A percentile compares a stretch with the other conserved stretches of the same genome.
These are phyloP conservation scores for Melanotus villosus DNA, from an alignment of 2,888 invertebrate species.

Conservation along the genomic window DNA sequence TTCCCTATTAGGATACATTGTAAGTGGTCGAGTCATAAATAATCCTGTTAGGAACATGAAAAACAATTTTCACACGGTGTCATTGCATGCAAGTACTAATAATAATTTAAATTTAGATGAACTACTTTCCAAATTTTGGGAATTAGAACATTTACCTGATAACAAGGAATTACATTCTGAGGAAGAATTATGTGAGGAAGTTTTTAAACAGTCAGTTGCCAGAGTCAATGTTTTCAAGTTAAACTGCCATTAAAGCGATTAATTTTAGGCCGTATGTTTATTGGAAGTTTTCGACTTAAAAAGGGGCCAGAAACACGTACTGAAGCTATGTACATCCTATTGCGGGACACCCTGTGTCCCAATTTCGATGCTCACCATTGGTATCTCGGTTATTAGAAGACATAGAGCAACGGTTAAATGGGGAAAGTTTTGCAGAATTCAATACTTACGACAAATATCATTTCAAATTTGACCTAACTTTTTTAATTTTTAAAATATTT, in stretches of 20 bases:
- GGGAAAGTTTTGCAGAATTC: too few relatives aligned
- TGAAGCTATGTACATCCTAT: too few relatives aligned
- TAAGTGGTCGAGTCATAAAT: conserved; percentile 1
- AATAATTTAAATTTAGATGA: neutral
- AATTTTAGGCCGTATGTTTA: too few relatives aligned
- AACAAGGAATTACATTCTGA: neutral
- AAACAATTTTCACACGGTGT: conserved; percentile 1
- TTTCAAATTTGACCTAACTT: too few relatives aligned
- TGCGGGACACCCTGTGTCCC: too few relatives aligned
- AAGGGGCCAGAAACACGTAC: too few relatives aligned
- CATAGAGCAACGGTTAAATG: too few relatives aligned
- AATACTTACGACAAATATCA: too few relatives aligned
- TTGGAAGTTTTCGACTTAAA: too few relatives aligned
- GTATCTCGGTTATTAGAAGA: too few relatives aligned
- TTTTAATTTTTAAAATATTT: too few relatives aligned
- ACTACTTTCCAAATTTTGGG: conserved; percentile 16
- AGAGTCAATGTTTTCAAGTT: conserved; percentile 11
- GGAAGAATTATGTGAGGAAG: neutral
- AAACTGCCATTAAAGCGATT: conserved; percentile 10
- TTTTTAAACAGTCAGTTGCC: neutral
- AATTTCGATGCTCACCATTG: too few relatives aligned
- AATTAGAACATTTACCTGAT: conserved; percentile 2
- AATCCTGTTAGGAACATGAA: neutral
- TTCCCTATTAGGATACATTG: conserved; percentile 19
- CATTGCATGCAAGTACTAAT: neutral